phyloP scores from a whole-genome alignment of 2,113 vertebrate genomes.

The Isurus oxyrinchus region DNA sequence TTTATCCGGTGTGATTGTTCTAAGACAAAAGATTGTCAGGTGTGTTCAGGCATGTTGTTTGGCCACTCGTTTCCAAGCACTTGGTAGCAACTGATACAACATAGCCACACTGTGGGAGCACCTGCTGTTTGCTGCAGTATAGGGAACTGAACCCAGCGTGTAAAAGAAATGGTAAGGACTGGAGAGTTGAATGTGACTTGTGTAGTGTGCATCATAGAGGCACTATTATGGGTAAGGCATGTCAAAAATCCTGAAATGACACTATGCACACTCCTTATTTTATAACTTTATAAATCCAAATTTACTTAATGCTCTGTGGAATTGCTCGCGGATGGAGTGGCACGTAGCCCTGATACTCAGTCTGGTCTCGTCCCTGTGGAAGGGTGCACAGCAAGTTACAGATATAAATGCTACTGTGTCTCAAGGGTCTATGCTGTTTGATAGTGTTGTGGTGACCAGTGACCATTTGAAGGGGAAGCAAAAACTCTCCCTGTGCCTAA shows the following conservation, averaged over 20 bases:
- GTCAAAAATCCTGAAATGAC: neutral
- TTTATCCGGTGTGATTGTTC: neutral
- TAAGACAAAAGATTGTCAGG: neutral
- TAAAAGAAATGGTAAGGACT: conserved; percentile 14
- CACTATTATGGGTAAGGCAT: neutral
- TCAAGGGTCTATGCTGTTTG: neutral
- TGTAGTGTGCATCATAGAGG: neutral
- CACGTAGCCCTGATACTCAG: neutral
- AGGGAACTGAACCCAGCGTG: neutral
- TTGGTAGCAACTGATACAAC: conserved; percentile 30
- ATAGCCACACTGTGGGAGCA: neutral
- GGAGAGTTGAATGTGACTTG: neutral
- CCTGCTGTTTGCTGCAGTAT: neutral
- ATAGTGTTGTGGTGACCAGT: neutral
- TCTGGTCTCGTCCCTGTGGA: neutral
- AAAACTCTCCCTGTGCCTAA: neutral
- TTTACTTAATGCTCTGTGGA: neutral
- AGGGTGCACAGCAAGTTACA: neutral
- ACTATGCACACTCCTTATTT: neutral
- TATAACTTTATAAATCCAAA: neutral
- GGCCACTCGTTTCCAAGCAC: conserved; percentile 15
- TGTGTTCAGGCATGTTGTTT: conserved; percentile 8
- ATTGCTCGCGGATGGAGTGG: neutral
- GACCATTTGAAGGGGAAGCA: neutral
- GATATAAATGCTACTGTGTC: neutral